Base-by-base conservation (phyloP, 2,888 invertebrate genomes). In the Oligia latruncula region DNA sequence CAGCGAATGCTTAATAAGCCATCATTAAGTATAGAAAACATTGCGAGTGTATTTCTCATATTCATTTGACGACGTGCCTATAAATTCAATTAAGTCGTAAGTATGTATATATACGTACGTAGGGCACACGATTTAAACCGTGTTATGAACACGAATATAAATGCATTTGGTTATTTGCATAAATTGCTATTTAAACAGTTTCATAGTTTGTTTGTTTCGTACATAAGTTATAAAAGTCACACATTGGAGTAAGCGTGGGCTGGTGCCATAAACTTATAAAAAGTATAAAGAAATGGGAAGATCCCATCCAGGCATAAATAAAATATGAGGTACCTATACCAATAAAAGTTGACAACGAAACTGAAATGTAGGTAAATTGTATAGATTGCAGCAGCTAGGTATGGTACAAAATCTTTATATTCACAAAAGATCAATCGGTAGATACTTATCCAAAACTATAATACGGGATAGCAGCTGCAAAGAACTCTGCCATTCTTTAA, bases 61-160 rank as follows among this genome's bases (percentile, higher is more conserved):
- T 95, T 95, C 95, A 96, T 95, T 95, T 95, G 94, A 92, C 93
- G 92, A 96, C 96, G 95, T 95, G 95, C 92, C 92, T 94, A 96
- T 96, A 96, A 96, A 96, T 95, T 96, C 95, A 96, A 96, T 96
- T 96, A 95, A 95, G 93, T 90, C 91, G 91, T n/a, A n/a, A n/a
- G n/a, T 93, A 91, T 91, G 92, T 92, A 90, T 88, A 90, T 87
- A 80, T 88, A 87, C 89, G 87, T 89, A 89, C 83, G 84, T 87
- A 89, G 90, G 87, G 90, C 89, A 92, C 93, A 93, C 90, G 90
- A 88, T 89, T 90, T 94, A 93, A 93, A 92, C 87, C 92, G 92
- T 93, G 93, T 94, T 93, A 94, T 94, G 90, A 93, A 91, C 92
- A 88, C 92, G 90, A 90, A 92, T 93, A 93, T 94, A 93, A 93